Evolutionary conservation across 2,797 vertebrate genomes (phyloP).

Genomic region (Malacoraja senta): DNA sequence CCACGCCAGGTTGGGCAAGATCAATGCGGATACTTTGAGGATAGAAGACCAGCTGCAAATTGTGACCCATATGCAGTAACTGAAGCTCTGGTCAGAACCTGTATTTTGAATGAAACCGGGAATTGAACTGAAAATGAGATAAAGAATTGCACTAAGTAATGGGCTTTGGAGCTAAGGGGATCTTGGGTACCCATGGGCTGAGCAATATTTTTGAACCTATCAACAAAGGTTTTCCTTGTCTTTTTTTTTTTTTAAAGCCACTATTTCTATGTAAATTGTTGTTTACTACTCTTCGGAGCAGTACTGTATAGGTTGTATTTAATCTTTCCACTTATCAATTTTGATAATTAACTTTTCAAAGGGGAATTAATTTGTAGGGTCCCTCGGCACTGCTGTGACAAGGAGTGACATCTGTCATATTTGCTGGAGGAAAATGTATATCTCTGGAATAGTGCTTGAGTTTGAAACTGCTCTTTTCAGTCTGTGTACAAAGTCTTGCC

Average conservation of each 20-base stretch:
- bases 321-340: neutral
- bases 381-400: neutral
- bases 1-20: slow-evolving; percentile 70
- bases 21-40: slow-evolving; percentile 72
- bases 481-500: too few species aligned
- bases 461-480: too few species aligned
- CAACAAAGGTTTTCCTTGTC: neutral
- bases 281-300: neutral
- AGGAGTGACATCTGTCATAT: neutral
- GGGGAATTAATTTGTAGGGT: neutral
- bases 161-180: neutral
- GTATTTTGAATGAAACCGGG: slow-evolving; percentile 55
- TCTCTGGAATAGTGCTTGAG: neutral
- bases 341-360: neutral
- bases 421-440: neutral
- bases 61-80: slow-evolving; percentile 78
- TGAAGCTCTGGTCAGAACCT: slow-evolving; percentile 59
- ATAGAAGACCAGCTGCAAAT: slow-evolving; percentile 75
- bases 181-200: neutral
- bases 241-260: neutral
- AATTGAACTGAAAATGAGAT: slow-evolving; percentile 41
- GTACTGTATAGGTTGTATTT: neutral
- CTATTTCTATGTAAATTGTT: neutral
- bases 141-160: neutral
- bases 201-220: neutral